Evolutionary conservation across 2,113 vertebrate genomes (phyloP).

Genomic region (Sinosuthora webbiana): DNA sequence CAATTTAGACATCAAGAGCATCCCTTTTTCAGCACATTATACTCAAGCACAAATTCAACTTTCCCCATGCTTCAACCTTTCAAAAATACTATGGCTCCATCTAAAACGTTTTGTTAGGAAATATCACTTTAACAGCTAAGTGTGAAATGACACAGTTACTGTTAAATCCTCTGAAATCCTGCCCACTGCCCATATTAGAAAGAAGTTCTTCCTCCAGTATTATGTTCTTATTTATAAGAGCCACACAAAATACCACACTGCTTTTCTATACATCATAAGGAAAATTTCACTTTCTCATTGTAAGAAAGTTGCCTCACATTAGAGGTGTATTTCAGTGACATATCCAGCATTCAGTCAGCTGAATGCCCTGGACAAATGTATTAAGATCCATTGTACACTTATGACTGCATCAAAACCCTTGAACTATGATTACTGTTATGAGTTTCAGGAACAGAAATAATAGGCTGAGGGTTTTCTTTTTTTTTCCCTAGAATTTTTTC

Average conservation of each 20-base stretch:
- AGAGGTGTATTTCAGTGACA: not conserved
- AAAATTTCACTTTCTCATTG: not conserved
- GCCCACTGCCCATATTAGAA: not conserved
- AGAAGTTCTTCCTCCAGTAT: not conserved
- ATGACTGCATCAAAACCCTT: not conserved
- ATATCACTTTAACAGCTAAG: not conserved
- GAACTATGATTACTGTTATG: not conserved
- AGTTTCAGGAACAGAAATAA: not conserved
- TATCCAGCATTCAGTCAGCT: not conserved
- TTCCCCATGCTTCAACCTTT: not conserved
- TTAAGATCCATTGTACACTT: not conserved
- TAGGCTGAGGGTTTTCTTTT: accelerated
- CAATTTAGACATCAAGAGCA: not conserved
- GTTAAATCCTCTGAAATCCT: not conserved
- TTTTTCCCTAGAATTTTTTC: not conserved
- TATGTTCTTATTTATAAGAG: not conserved
- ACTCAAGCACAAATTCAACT: not conserved
- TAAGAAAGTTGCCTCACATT: not conserved
- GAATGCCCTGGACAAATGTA: not conserved
- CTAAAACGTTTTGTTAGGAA: not conserved
- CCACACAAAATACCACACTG: not conserved
- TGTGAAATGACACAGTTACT: not conserved
- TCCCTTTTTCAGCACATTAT: not conserved
- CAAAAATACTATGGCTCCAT: not conserved
- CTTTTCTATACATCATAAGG: not conserved